phyloP scores from a whole-genome alignment of 2,113 vertebrate species.

The Cyphomyrus plagiostoma region DNA sequence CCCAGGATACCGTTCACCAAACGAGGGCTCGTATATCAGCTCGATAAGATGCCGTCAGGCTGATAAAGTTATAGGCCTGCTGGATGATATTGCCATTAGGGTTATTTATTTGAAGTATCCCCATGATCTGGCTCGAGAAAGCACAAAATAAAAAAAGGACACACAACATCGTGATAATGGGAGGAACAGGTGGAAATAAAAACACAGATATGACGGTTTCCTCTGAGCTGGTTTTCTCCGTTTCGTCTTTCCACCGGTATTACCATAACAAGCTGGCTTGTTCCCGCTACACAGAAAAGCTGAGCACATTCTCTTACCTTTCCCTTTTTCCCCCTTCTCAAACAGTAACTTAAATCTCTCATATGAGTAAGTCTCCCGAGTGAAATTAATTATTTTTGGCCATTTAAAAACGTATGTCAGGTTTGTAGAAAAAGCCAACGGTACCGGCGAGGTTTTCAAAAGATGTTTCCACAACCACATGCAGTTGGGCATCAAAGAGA shows the following conservation, averaged over 20 bases:
- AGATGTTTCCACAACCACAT: conserved; percentile 12
- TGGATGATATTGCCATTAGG: conserved; percentile 23
- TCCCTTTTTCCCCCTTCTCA: background rate
- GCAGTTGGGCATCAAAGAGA: conserved; percentile 8
- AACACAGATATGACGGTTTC: background rate
- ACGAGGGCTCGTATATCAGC: background rate
- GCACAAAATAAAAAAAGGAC: conserved; percentile 18
- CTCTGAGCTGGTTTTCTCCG: background rate
- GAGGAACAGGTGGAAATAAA: conserved; percentile 28
- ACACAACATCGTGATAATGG: conserved; percentile 10
- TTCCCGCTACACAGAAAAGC: background rate
- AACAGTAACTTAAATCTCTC: conserved; percentile 15
- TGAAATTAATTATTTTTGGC: conserved; percentile 21
- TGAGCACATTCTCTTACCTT: background rate
- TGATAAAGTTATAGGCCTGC: conserved; percentile 4
- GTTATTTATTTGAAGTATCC: conserved; percentile 26
- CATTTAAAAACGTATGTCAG: conserved; percentile 13
- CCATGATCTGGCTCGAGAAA: conserved; percentile 7
- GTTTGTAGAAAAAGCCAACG: background rate
- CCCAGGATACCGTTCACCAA: background rate
- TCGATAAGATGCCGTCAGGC: background rate
- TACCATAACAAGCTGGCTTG: background rate
- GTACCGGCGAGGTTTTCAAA: background rate
- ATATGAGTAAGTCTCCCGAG: conserved; percentile 7
- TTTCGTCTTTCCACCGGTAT: background rate